Evolutionary conservation across 2,888 invertebrate genomes (phyloP), one percentile per base, ranked within the genome.

Genomic region (Dasysyrphus albostriatus): DNA sequence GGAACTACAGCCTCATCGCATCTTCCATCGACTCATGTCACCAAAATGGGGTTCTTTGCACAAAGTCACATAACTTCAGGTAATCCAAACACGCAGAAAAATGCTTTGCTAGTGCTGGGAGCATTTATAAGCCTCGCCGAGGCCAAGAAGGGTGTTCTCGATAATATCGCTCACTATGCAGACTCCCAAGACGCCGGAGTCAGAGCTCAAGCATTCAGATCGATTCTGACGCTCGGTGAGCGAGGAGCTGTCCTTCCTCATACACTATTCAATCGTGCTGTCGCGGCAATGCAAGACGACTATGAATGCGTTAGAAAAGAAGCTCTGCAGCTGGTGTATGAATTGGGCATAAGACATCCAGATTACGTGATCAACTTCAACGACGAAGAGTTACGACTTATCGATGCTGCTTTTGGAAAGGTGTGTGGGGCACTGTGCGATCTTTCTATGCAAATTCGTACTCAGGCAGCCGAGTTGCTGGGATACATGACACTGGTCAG

Each of bases 381-480:
- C 72, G 96, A 96, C 88, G 97, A 98, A 88, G 96, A 97, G 78
- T 95, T 98, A 89, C 95, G 98, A 0, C 93, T 99, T 89, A 96
- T 98, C 39, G 99, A 99, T 92, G 98, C 99, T 91, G 98, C 98
- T 0, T 99, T 99, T 93, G 97, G 97, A 16, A 97, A 97, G 92
- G 96, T 99, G 24, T 99, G 99, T 91, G 96, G 97, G 70, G 96
- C 97, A 0, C 96, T 99, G 63, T 98, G 98, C 90, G 99, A 99
- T 93, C 94, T 98, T 34, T 97, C 98, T 32, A 96, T 98, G 93
- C 95, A 96, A 89, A 98, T 98, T 83, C 94, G 98, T 56, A 96
- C 96, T 3, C 94, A 96, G 67, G 97, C 98, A 0, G 97, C 97
- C 88, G 95, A 96, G 47, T 93, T 98, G 74, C 94, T 98, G 76